Evolutionary conservation across 1,140 invertebrate genomes (phyloP).

Genomic region (Portunus trituberculatus): DNA sequence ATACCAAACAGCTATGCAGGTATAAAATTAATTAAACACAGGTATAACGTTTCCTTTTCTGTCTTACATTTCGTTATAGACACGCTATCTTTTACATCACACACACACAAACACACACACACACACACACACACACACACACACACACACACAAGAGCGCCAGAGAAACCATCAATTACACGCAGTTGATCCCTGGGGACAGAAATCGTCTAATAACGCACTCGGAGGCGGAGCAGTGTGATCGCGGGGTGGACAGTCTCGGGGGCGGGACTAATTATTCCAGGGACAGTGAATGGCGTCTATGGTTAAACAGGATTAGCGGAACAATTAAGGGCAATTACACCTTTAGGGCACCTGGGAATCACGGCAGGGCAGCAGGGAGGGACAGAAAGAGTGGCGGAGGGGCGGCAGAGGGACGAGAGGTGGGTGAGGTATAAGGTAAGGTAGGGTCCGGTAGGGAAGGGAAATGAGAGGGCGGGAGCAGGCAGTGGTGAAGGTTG

Average conservation of each 20-base stretch:
- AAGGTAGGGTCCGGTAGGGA: background rate
- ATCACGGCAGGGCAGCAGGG: background rate
- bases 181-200: too few relatives aligned
- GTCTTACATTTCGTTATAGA: background rate
- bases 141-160: background rate
- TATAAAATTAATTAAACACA: too few relatives aligned
- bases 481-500: background rate
- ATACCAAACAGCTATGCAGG: background rate
- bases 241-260: too few relatives aligned
- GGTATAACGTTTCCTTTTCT: too few relatives aligned
- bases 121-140: slow-evolving; percentile 40
- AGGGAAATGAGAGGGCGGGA: background rate
- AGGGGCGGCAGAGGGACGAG: background rate
- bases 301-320: slow-evolving; percentile 2
- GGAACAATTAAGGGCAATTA: slow-evolving; percentile 21
- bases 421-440: too few relatives aligned
- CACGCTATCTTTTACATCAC: background rate
- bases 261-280: background rate
- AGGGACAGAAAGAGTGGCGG: background rate
- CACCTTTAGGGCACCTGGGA: background rate
- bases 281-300: background rate
- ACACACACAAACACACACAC: background rate
- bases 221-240: too few relatives aligned
- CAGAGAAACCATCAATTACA: too few relatives aligned
- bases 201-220: too few relatives aligned